Evolutionary conservation across 2,888 invertebrate genomes (phyloP), one percentile per base, ranked within the genome.

Genomic region (Cheilosia vulpina): DNA sequence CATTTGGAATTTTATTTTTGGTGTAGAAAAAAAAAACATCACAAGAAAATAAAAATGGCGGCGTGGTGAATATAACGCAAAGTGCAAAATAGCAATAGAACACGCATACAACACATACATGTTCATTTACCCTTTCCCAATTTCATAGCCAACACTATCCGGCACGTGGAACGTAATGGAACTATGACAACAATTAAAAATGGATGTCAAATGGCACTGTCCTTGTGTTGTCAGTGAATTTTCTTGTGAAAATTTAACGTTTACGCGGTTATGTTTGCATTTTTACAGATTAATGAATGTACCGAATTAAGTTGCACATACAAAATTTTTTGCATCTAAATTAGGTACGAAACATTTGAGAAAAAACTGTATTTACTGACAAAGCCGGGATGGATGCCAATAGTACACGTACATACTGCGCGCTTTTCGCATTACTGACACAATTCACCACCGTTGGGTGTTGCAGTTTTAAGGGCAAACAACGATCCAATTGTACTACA

Each of bases 41-140:
- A 41, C 50, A 24, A 47, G 55, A 6, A 57, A 65, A 79, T 55
- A 75, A 79, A 84, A 71, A 84, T 84, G 84, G 80, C 80, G 73
- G 31, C 21, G 27, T 73, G 83, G 83, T 83, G 83, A 50, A 73
- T 79, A 50, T 43, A 65, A 65, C 58, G 65, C 57, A 71, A 65
- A 65, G 63, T 24, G 24, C 53, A 21, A 24, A 60, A 19, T 31
- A 63, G 63, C 24, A 83, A 52, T 17, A 68, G 57, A 78, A 73
- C 78, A 63, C 13, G 2, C 38, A 71, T 55, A 21, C 21, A 21
- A 71, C 50, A 21, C 21, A 21, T 21, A 63, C 78, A 62, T 6
- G 15, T 45, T 50, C 15, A 27, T 27, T 27, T 27, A 27, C 27
- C 27, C 27, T 27, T 27, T 31, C 9, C 31, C 31, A 31, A 9